Conservation (phyloP, 2,888 invertebrate genomes). For the Diarsia brunnea region DNA sequence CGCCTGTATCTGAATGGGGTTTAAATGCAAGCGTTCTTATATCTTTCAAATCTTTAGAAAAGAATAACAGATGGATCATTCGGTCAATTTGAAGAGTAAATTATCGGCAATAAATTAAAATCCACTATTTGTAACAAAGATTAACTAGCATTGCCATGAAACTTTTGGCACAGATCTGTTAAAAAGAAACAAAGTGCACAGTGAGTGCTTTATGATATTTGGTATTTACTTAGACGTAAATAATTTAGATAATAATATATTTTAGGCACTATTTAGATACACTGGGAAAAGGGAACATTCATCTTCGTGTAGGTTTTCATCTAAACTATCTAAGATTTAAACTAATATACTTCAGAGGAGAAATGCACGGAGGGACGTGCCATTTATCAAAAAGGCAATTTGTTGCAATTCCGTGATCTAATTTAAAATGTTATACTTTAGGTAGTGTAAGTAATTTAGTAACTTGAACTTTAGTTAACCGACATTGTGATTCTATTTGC, state of each 20-base stretch:
- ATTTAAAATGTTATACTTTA: not conserved
- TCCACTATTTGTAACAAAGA: constrained; percentile 22
- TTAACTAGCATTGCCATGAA: constrained; percentile 65
- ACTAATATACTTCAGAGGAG: not conserved
- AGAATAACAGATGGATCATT: not conserved
- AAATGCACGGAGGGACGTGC: not conserved
- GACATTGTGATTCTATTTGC: not conserved
- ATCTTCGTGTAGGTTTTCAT: constrained; percentile 4
- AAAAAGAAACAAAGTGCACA: constrained; percentile 49
- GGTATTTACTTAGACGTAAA: constrained; percentile 44
- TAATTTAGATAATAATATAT: constrained; percentile 40
- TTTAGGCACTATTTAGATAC: constrained; percentile 51
- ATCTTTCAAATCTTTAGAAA: not conserved
- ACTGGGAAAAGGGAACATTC: constrained; percentile 9
- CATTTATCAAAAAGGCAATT: constrained; percentile 7
- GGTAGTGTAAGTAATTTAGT: not conserved
- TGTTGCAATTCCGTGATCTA: not conserved
- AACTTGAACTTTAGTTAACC: not conserved
- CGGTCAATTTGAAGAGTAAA: constrained; percentile 48
- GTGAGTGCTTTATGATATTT: constrained; percentile 45
- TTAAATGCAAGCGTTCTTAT: constrained; percentile 11
- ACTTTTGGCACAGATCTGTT: constrained; percentile 73
- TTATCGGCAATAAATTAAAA: constrained; percentile 21
- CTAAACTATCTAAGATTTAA: not conserved
- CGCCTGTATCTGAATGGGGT: not conserved